Percentiles rank a stretch among this genome's conserved stretches.
Evolutionary conservation across 2,888 invertebrate species (phyloP).

Genomic region (Melitaea athalia): DNA sequence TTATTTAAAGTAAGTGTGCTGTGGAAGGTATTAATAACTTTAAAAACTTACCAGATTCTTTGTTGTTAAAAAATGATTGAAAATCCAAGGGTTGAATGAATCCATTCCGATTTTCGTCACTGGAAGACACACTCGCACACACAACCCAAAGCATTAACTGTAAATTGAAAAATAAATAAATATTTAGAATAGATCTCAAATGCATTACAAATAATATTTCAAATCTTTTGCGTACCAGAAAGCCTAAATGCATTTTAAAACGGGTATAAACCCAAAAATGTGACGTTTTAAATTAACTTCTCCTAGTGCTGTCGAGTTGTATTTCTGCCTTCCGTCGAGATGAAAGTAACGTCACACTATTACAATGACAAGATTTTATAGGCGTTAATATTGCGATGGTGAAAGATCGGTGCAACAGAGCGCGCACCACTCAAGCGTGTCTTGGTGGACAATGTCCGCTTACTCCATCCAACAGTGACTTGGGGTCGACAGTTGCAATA

Average conservation of each 20-base stretch:
- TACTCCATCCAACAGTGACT: conserved; percentile 67
- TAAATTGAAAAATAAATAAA: conserved; percentile 48
- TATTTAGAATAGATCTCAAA: conserved; percentile 8
- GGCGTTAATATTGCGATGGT: conserved; percentile 81
- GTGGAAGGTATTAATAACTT: conserved; percentile 8
- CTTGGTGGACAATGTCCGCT: conserved; percentile 77
- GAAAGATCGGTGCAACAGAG: conserved; percentile 79
- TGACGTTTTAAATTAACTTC: conserved; percentile 50
- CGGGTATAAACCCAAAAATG: conserved; percentile 72
- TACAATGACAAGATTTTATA: conserved; percentile 81
- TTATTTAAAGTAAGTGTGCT: conserved; percentile 13
- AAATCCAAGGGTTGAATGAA: conserved; percentile 82
- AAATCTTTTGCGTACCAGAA: conserved; percentile 61
- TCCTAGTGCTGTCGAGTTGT: conserved; percentile 61
- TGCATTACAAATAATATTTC: conserved; percentile 19
- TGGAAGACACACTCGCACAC: conserved; percentile 64
- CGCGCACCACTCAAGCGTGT: conserved; percentile 76
- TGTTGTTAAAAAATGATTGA: conserved; percentile 75
- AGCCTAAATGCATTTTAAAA: conserved; percentile 64
- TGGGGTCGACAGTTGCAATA: conserved; percentile 53
- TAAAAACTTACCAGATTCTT: conserved; percentile 59
- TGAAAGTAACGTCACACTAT: conserved; percentile 79
- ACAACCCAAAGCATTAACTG: conserved; percentile 74
- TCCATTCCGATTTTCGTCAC: conserved; percentile 64
- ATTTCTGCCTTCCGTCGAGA: conserved; percentile 73